These are phyloP conservation scores for Tachysurus vachellii DNA, from an alignment of 2,113 vertebrate species.

Conservation along the genomic window DNA sequence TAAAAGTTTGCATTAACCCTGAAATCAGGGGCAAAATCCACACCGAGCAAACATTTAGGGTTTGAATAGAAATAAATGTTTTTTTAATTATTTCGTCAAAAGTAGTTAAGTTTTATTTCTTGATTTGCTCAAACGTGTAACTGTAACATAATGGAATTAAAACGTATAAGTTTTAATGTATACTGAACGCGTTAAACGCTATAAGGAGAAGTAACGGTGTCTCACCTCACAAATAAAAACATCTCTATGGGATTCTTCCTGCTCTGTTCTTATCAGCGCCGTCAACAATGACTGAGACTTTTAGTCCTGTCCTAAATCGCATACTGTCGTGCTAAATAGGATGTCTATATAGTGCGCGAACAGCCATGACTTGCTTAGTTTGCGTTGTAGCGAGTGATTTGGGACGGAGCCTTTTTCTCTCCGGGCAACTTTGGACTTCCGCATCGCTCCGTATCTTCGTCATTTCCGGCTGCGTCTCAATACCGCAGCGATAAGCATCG, in stretches of 20 bases:
- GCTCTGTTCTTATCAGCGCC: not conserved
- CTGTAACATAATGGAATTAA: not conserved
- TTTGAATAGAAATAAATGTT: not conserved
- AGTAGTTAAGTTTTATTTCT: not conserved
- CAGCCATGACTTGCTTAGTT: not conserved
- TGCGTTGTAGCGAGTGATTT: not conserved
- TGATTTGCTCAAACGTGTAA: not conserved
- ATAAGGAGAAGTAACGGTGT: not conserved
- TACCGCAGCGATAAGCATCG: slow-evolving; percentile 65
- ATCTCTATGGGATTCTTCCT: not conserved
- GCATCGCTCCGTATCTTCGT: slow-evolving; percentile 58
- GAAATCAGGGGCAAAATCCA: too few species aligned
- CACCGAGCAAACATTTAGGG: too few species aligned
- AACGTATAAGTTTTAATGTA: not conserved
- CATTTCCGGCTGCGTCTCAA: slow-evolving; percentile 72
- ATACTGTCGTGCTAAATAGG: not conserved
- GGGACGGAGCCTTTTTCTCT: not conserved
- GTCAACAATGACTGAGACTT: slow-evolving; percentile 1
- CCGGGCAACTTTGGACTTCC: slow-evolving; percentile 67
- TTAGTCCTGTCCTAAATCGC: not conserved
- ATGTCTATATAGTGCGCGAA: not conserved
- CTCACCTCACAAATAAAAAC: not conserved
- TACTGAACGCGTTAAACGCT: not conserved
- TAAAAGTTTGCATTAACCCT: too few species aligned
- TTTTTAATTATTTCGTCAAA: not conserved